phyloP scores from a whole-genome alignment of 2,113 vertebrate genomes.

The Hiodon alosoides region DNA sequence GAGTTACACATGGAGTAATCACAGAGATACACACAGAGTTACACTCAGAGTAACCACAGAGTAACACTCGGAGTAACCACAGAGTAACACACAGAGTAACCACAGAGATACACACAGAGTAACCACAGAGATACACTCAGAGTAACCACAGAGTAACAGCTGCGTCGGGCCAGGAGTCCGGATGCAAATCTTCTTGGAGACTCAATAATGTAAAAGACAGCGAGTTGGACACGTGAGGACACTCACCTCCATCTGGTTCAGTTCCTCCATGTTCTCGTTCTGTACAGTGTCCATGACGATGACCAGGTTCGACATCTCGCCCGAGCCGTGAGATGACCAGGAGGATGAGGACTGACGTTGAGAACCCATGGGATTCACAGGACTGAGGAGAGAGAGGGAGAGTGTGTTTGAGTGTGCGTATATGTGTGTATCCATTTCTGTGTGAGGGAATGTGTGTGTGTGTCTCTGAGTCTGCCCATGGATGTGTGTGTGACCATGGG shows the following conservation, averaged over 20 bases:
- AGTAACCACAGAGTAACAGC: too few relatives aligned
- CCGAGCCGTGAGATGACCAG: constrained; percentile 88
- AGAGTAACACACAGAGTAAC: too few relatives aligned
- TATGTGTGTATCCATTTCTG: not conserved
- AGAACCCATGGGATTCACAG: constrained; percentile 81
- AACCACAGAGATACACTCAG: too few relatives aligned
- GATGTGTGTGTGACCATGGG: not conserved
- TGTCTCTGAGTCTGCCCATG: not conserved
- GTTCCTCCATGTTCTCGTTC: constrained; percentile 80
- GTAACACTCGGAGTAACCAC: too few relatives aligned
- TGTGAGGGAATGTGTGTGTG: not conserved
- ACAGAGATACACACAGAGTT: too few relatives aligned
- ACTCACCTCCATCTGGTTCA: constrained; percentile 85
- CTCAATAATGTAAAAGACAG: too few relatives aligned
- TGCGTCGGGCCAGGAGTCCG: too few relatives aligned
- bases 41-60: too few relatives aligned
- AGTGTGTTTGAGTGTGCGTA: not conserved
- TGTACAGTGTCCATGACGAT: constrained; percentile 79
- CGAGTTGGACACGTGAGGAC: too few relatives aligned
- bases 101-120: too few relatives aligned
- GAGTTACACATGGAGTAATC: too few relatives aligned
- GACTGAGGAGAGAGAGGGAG: constrained; percentile 58
- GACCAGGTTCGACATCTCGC: constrained; percentile 83
- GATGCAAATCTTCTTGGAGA: too few relatives aligned
- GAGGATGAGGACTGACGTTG: constrained; percentile 91